Percentiles rank a stretch among this genome's conserved stretches.
These are phyloP conservation scores for Collichthys lucidus DNA, from an alignment of 2,113 vertebrate genomes.

Conservation along the genomic window DNA sequence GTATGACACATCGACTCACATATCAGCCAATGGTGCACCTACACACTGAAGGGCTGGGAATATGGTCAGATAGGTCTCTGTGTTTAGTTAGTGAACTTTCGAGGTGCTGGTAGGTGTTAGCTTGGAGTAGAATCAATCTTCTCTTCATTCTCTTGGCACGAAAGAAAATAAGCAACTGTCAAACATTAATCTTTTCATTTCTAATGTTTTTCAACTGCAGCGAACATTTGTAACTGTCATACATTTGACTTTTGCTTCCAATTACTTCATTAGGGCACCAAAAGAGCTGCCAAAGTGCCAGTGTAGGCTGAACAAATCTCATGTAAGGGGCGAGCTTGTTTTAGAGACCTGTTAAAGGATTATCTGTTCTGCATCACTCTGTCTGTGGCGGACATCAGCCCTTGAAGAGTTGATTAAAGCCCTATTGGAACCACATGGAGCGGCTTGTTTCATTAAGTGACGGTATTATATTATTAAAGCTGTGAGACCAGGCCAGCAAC, in stretches of 20 bases:
- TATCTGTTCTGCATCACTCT: slow-evolving; percentile 26
- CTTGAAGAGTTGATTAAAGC: slow-evolving; percentile 28
- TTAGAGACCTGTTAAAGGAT: slow-evolving; percentile 27
- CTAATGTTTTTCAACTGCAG: neutral
- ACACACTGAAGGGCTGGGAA: no score
- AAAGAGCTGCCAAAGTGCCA: slow-evolving; percentile 14
- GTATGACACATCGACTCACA: no score
- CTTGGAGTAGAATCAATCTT: neutral
- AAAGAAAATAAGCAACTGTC: neutral
- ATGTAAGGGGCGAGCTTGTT: slow-evolving; percentile 19
- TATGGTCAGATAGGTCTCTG: no score
- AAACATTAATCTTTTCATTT: neutral
- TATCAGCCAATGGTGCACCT: no score
- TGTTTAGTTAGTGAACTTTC: neutral
- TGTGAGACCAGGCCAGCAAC: slow-evolving; percentile 33
- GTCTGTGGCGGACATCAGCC: slow-evolving; percentile 20
- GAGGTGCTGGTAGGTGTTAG: neutral
- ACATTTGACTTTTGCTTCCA: slow-evolving; percentile 4
- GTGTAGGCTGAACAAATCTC: slow-evolving; percentile 22
- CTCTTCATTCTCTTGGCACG: neutral
- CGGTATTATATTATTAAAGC: slow-evolving; percentile 52
- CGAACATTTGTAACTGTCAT: neutral
- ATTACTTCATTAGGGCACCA: slow-evolving; percentile 4
- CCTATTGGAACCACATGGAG: slow-evolving; percentile 58
- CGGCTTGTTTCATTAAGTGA: slow-evolving; percentile 51